Conservation (phyloP, 64 coral and sea anemone genomes). For the Pocillopora damicornis region DNA sequence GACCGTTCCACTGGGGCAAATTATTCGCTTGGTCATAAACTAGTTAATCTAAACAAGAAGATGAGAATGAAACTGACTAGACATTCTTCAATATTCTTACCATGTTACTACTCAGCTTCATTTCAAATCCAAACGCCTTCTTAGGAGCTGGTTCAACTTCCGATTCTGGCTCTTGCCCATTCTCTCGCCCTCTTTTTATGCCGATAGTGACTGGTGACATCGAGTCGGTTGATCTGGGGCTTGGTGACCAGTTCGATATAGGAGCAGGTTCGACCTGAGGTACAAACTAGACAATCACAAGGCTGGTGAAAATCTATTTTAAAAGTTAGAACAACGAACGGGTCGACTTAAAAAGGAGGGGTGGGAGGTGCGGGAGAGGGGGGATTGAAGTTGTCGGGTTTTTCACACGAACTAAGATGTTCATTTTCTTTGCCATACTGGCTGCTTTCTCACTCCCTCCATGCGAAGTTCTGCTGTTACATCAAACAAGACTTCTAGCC, state of each 20-base stretch:
- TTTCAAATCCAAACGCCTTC: slow-evolving; percentile 98
- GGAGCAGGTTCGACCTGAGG: slow-evolving; percentile 86
- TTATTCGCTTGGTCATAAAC: no score
- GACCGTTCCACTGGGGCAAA: no score
- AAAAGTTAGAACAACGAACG: no score
- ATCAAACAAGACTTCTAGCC: background rate
- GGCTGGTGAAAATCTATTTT: background rate
- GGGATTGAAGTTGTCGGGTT: no score
- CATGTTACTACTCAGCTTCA: slow-evolving; percentile 78
- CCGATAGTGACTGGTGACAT: slow-evolving; percentile 29
- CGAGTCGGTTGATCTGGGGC: slow-evolving; percentile 57
- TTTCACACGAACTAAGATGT: no score
- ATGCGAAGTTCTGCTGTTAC: background rate
- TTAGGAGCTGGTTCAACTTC: slow-evolving; percentile 67
- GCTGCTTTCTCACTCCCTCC: no score
- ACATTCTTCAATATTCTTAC: slow-evolving; percentile 45
- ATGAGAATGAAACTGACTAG: background rate
- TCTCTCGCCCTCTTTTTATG: slow-evolving; percentile 72
- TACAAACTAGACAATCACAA: slow-evolving; percentile 1
- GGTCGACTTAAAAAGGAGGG: no score
- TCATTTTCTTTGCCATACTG: no score
- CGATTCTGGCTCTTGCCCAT: slow-evolving; percentile 60
- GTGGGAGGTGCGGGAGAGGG: no score
- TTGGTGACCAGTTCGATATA: slow-evolving; percentile 70
- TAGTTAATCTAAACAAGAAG: no score